Conservation (phyloP, 2,113 vertebrate genomes). For the Ailurus styani region DNA sequence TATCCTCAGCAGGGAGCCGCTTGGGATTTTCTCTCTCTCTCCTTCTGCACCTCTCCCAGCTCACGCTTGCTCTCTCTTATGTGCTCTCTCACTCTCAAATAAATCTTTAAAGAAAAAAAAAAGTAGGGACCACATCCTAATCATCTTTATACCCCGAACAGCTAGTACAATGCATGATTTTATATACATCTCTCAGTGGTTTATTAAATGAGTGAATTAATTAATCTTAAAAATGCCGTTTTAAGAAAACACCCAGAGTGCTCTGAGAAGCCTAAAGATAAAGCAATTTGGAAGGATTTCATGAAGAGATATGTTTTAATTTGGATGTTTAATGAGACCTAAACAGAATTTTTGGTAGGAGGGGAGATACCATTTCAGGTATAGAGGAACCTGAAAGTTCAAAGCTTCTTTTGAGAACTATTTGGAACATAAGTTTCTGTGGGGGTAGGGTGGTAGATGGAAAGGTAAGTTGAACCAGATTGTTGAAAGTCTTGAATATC, state of each 20-base stretch:
- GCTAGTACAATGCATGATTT: background rate
- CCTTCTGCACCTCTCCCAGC: too few species aligned
- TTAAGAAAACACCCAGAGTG: background rate
- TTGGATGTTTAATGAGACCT: background rate
- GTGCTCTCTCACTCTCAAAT: too few species aligned
- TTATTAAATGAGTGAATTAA: background rate
- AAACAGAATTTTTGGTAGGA: background rate
- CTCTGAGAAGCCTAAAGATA: background rate
- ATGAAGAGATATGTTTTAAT: background rate
- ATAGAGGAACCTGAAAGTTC: background rate
- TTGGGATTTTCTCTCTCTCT: too few species aligned
- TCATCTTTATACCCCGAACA: background rate
- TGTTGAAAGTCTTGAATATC: background rate
- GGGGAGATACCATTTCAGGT: background rate
- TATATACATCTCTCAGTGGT: background rate
- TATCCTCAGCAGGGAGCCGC: too few species aligned
- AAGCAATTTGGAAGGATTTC: background rate
- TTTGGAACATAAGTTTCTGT: background rate
- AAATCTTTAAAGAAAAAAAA: too few species aligned
- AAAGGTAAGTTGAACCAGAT: background rate
- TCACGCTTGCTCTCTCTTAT: too few species aligned
- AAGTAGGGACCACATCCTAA: background rate
- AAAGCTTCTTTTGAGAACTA: background rate
- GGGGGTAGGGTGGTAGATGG: background rate
- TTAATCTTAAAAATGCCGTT: background rate